Conservation (phyloP, 2,113 vertebrate species). For the Indicator maculatus region DNA sequence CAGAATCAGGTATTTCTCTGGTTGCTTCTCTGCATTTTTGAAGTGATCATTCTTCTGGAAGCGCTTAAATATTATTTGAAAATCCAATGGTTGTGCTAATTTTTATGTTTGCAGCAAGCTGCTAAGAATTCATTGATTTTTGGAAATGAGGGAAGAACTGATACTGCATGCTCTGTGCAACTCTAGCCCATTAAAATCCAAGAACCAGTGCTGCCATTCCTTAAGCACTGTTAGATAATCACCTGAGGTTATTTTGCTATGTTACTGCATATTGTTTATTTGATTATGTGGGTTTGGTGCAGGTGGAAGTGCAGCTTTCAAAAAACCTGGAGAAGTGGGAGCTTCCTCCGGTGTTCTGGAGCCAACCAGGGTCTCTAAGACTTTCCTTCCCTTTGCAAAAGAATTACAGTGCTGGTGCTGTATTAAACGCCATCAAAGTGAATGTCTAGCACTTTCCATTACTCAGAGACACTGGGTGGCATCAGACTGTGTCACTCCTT, state of each 20-base stretch:
- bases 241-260: background rate
- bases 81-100: background rate
- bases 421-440: background rate
- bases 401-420: background rate
- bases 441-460: background rate
- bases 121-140: background rate
- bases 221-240: background rate
- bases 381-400: background rate
- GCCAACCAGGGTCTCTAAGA: background rate
- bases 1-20: background rate
- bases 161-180: background rate
- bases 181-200: background rate
- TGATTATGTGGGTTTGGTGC: background rate
- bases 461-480: background rate
- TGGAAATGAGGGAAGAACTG: slow-evolving; percentile 3
- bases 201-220: background rate
- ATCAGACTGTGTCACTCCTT: background rate
- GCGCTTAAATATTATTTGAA: background rate
- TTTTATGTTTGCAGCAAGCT: background rate
- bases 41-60: background rate
- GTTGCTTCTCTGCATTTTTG: background rate
- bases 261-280: background rate
- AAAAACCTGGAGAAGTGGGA: background rate
- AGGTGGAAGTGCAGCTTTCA: background rate
- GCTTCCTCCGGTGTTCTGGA: background rate